A percentile compares a stretch with the other conserved stretches of the same genome.
Conservation (phyloP, 2,888 invertebrate species). For the Adelphocoris suturalis region DNA sequence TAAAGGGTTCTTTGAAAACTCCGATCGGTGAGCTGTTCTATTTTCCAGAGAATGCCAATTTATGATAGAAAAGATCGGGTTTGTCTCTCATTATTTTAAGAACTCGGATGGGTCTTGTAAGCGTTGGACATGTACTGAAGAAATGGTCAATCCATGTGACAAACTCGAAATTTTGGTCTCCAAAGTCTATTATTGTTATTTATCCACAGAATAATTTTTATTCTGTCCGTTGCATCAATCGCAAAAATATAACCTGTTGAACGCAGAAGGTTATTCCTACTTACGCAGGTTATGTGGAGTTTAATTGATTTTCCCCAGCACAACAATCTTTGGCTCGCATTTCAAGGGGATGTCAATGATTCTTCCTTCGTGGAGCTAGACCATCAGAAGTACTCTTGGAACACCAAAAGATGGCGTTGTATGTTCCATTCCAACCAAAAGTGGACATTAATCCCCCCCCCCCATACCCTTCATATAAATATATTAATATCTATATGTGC, state of each 20-base stretch:
- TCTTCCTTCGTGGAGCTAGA: no score
- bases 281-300: neutral
- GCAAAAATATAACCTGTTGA: constrained; percentile 32
- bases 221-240: neutral
- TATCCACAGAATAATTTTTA: neutral
- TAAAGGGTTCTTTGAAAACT: constrained; percentile 31
- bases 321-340: no score
- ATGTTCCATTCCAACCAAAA: no score
- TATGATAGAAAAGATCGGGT: constrained; percentile 20
- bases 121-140: no score
- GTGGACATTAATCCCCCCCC: no score
- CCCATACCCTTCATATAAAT: no score
- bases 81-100: constrained; percentile 1
- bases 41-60: constrained; percentile 34
- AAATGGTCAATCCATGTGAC: neutral
- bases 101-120: no score
- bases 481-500: no score
- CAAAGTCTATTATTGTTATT: neutral
- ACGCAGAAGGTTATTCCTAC: constrained; percentile 24
- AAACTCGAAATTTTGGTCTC: neutral
- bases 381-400: no score
- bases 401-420: no score
- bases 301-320: no score
- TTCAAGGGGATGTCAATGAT: no score
- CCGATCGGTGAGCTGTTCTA: constrained; percentile 25